Evolutionary conservation across 2,888 invertebrate species (phyloP).

Genomic region (Hyposoter dolosus): DNA sequence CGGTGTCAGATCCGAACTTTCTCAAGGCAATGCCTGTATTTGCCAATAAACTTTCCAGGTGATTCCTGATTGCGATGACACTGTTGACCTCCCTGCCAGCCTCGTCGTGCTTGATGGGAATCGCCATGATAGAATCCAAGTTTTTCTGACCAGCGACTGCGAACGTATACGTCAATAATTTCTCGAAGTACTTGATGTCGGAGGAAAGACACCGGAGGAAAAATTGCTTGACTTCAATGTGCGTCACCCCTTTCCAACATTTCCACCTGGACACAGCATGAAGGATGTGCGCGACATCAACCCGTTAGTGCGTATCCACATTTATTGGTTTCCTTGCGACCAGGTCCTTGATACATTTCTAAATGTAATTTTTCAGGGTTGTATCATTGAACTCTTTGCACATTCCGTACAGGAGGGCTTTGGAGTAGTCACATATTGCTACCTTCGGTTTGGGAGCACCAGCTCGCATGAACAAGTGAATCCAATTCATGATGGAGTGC

Average conservation of each 20-base stretch:
- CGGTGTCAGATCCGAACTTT: background rate
- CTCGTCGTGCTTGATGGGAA: background rate
- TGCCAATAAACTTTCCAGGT: background rate
- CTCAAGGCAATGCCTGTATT: background rate
- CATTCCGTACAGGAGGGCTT: no score
- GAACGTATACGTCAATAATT: background rate
- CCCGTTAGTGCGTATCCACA: background rate
- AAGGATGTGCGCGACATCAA: conserved; percentile 1
- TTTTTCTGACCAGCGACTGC: conserved; percentile 10
- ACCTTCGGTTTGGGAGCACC: no score
- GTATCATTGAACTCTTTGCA: no score
- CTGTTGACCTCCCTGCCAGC: background rate
- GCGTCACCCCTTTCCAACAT: background rate
- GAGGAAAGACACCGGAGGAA: background rate
- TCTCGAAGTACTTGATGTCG: background rate
- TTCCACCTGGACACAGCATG: background rate
- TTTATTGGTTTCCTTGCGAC: background rate
- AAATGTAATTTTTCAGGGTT: conserved; percentile 26
- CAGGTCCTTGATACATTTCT: background rate
- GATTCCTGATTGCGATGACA: background rate
- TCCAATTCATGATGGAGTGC: no score
- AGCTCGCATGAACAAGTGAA: no score
- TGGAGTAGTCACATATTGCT: no score
- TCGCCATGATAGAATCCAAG: background rate
- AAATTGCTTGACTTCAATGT: background rate